Evolutionary conservation across 2,797 vertebrate genomes (phyloP), one percentile per base, ranked within the genome.

Genomic region (Sebastes wilsoni): DNA sequence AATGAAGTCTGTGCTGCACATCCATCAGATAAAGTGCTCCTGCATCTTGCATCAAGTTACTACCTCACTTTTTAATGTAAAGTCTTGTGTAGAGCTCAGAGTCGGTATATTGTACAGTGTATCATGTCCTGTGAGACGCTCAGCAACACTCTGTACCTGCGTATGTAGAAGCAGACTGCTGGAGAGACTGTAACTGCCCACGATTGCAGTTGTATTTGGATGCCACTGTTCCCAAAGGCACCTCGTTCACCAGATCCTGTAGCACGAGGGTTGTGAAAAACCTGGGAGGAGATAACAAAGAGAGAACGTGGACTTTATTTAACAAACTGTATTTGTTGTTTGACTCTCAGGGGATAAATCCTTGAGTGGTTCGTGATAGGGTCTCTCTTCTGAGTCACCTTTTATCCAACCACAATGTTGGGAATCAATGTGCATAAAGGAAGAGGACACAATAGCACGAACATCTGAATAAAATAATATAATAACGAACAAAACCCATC

Each of bases 181-280:
- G 98, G 64, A 99, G 96, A 84, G 99, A 99, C 27, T 99, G 98
- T 85, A 99, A 95, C 87, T 99, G 99, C 23, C 99, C 99, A 83
- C 97, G 97, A 89, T 85, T 99, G 81, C 98, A 99, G 83, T 96
- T 96, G 6, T 97, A 99, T 89, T 98, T 99, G 60, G 96, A 95
- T 46, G 96, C 96, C 75, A 99, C 97, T 59, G 94, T 91, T 80
- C 95, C 97, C 78, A 99, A 92, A 80, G 98, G 96, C 73, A 97
- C 94, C 90, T 99, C 98, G 4, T 94, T 97, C 84, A 99, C 97
- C 90, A 99, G 96, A 90, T 99, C 97, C 74, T 98, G 91, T 8
- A 99, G 95, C 27, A 98, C 97, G 69, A 99, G 96, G 72, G 98
- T 99, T 28, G 98, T 99, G 88, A 98, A 99, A 95, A 99, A 99